Conservation (phyloP, 2,797 vertebrate genomes). For the Threskiornis aethiopicus region DNA sequence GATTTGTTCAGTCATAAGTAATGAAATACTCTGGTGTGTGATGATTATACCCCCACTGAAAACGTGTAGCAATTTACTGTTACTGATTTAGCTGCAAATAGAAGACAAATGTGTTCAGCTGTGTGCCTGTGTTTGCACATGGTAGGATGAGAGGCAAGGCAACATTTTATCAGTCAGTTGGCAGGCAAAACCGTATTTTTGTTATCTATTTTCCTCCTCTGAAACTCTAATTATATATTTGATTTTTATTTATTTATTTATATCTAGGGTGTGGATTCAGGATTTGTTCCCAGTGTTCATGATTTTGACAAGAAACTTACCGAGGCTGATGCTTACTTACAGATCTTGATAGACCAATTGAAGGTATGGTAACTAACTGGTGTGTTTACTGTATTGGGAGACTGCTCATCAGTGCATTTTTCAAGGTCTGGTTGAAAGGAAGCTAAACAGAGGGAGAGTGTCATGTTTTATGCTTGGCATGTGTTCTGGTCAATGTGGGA, state of each 20-base stretch:
- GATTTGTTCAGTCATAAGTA: constrained; percentile 15
- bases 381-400: not conserved
- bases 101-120: constrained; percentile 8
- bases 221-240: not conserved
- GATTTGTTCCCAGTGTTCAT: constrained; percentile 95
- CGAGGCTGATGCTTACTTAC: constrained; percentile 96
- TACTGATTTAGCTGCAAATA: not conserved
- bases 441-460: not conserved
- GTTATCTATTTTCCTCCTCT: not conserved
- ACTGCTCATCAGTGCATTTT: not conserved
- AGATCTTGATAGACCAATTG: constrained; percentile 97
- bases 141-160: not conserved
- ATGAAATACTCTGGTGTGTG: not conserved
- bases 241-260: not conserved
- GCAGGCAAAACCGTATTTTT: not conserved
- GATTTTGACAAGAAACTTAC: constrained; percentile 99
- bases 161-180: not conserved
- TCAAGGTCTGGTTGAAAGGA: not conserved
- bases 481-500: not conserved
- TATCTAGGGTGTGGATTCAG: constrained; percentile 91
- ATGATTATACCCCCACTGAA: not conserved
- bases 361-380: constrained; percentile 81
- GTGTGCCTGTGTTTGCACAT: not conserved
- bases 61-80: not conserved
- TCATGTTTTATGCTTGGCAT: not conserved